Percentiles rank a stretch among this genome's conserved stretches.
phyloP scores from a whole-genome alignment of 1,140 invertebrate species.

The Microvelia longipes region DNA sequence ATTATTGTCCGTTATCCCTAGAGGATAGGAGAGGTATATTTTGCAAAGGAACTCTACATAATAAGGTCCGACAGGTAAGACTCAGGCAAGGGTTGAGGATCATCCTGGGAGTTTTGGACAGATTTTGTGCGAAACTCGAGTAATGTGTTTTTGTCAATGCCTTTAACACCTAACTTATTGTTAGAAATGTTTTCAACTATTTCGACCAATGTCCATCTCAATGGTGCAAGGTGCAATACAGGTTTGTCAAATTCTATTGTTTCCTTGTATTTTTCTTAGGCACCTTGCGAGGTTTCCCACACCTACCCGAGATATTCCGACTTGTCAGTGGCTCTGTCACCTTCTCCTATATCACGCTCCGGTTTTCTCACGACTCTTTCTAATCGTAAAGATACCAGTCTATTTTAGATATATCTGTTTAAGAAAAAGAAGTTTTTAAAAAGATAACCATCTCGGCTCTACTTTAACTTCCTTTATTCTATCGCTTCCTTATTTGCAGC shows the following conservation, averaged over 20 bases:
- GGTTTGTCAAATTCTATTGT: no score
- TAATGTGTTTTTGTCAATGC: no score
- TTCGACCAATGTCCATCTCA: not conserved
- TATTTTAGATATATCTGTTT: no score
- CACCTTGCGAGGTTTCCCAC: not conserved
- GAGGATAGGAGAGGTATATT: no score
- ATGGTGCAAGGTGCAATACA: not conserved
- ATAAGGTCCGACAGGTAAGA: no score
- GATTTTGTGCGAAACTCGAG: not conserved
- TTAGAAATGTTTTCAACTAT: not conserved
- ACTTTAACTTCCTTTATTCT: not conserved
- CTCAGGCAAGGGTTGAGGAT: not conserved
- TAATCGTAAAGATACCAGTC: no score
- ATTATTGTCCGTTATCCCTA: no score
- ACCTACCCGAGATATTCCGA: no score
- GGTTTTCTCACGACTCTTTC: not conserved
- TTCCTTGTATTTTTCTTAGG: not conserved
- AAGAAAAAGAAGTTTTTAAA: no score
- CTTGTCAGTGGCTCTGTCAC: not conserved
- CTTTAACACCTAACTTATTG: not conserved
- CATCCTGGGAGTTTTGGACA: not conserved
- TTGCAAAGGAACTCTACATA: no score
- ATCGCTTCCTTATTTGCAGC: not conserved
- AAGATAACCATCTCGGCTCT: not conserved
- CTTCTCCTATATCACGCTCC: not conserved